Conservation (phyloP, 1,140 invertebrate species). For the Drosophila jambulina region DNA sequence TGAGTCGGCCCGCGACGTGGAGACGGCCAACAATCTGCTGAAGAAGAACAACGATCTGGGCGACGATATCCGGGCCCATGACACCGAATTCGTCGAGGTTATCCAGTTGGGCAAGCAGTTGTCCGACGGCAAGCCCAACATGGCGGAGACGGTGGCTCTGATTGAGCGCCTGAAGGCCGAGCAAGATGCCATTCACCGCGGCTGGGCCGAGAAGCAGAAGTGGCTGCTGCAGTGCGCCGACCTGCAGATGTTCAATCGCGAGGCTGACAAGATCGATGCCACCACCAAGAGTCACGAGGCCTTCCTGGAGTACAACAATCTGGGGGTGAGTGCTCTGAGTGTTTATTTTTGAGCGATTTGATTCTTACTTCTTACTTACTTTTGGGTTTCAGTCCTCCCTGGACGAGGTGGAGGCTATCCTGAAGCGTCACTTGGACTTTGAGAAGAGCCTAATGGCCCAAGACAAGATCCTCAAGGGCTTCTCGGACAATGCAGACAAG, state of each 20-base stretch:
- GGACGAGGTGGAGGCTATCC: conserved; percentile 96
- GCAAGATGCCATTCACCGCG: conserved; percentile 90
- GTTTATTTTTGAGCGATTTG: not conserved
- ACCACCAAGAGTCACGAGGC: conserved; percentile 97
- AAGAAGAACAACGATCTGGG: conserved; percentile 96
- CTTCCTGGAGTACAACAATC: conserved; percentile 95
- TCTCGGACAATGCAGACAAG: conserved; percentile 94
- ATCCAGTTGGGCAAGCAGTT: conserved; percentile 91
- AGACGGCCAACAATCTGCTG: conserved; percentile 94
- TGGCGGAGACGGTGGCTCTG: conserved; percentile 90
- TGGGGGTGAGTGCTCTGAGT: conserved; percentile 89
- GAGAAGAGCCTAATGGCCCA: conserved; percentile 96
- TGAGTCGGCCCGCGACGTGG: conserved; percentile 93
- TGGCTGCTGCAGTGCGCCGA: conserved; percentile 94
- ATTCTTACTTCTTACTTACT: too few relatives aligned
- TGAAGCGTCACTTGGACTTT: conserved; percentile 98
- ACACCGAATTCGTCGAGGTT: conserved; percentile 90
- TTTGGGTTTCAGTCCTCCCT: conserved; percentile 90
- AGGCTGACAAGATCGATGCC: conserved; percentile 98
- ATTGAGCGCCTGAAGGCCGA: conserved; percentile 91
- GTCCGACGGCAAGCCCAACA: conserved; percentile 89
- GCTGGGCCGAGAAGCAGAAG: conserved; percentile 93
- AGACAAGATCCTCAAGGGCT: conserved; percentile 95
- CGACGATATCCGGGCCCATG: conserved; percentile 95
- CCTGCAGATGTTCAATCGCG: conserved; percentile 96